Base-by-base conservation (phyloP, 2,113 vertebrate species). In the Vulpes ferrilata region DNA sequence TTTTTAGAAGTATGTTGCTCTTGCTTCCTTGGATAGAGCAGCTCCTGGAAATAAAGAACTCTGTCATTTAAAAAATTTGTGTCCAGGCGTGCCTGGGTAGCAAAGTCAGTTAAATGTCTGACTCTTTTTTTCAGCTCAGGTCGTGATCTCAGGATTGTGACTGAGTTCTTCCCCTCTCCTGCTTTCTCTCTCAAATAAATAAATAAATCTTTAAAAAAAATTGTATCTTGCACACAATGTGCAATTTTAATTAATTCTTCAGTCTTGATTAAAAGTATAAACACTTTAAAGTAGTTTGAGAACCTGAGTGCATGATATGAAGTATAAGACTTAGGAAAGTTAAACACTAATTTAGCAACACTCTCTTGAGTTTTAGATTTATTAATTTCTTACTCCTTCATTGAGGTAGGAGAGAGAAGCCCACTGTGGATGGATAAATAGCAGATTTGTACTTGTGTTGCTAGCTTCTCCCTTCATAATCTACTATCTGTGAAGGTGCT, bases 371-470 rank as follows among this genome's bases (percentile, higher is more conserved):
- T 74, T 92, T 96, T 84, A n/a, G 30, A 55, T 80, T 69, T 74
- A 67, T 79, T 55, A 67, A 93, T 73, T 13, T 83, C 78, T 92
- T 65, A 74, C 53, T 91, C 17, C 71, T 96, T 95, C 82, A 86
- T 22, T 55, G n/a, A 93, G 43, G 20, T 32, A 76, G 43, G 23
- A 69, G 38, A 22, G 59, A 92, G 73, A 81, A 81, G 32, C 30
- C 62, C 30, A 79, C 15, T 76, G 22, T 30, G 38, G 8, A 9
- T 19, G 23, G 82, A 25, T 90, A 93, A 93, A 93, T 3, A 80
- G 17, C 32, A 55, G 67, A 79, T 64, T 67, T 69, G 43, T 53
- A 69, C 64, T 11, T 71, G 84, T 35, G 19, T 69, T 83, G 22
- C 27, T 32, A 87, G 67, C 78, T 59, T 73, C 48, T 85, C 15